These are phyloP conservation scores for Triplophysa siluroides DNA, from an alignment of 2,113 vertebrate genomes.

Conservation along the genomic window DNA sequence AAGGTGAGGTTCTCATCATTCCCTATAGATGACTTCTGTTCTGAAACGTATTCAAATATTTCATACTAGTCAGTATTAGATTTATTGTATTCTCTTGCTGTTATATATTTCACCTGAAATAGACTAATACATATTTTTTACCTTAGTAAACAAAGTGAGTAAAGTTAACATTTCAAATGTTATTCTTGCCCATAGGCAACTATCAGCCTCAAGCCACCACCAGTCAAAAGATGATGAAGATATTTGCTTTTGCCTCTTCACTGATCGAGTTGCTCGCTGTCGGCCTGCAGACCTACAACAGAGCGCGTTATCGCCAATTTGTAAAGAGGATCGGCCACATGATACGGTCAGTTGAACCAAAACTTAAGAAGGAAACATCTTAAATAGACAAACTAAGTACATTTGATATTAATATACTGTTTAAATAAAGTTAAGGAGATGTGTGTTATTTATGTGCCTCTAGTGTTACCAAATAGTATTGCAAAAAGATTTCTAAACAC, in stretches of 20 bases:
- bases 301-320: constrained; percentile 91
- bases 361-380: not conserved
- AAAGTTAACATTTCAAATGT: not conserved
- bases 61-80: not conserved
- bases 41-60: not conserved
- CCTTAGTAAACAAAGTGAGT: too few species aligned
- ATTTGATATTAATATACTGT: too few species aligned
- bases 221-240: constrained; percentile 95
- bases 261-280: constrained; percentile 87
- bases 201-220: constrained; percentile 87
- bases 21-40: not conserved
- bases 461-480: too few species aligned
- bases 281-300: constrained; percentile 92
- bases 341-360: constrained; percentile 79
- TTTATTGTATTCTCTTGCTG: too few species aligned
- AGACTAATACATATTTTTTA: too few species aligned
- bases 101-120: too few species aligned
- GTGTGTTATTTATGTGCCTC: not conserved
- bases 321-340: constrained; percentile 94
- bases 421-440: too few species aligned
- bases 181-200: constrained; percentile 69
- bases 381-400: too few species aligned
- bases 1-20: constrained; percentile 71
- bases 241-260: constrained; percentile 92
- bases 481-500: too few species aligned